Evolutionary conservation across 1,140 invertebrate species (phyloP), one percentile per base, ranked within the genome.

Genomic region (Cherax destructor): DNA sequence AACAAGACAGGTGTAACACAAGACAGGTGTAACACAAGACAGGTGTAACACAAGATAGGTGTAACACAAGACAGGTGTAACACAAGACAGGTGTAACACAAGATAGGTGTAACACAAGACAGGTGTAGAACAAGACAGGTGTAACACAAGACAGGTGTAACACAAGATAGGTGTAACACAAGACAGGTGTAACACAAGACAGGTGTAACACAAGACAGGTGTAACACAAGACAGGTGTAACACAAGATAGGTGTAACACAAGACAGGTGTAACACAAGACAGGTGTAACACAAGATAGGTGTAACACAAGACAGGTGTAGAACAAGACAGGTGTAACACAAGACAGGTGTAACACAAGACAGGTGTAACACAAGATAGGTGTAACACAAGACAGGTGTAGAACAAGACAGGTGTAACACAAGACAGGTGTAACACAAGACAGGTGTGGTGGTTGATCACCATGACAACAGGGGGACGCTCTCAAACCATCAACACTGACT

Each of bases 401-500:
- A n/a, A n/a, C n/a, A 41, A 41, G 30, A 41, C 30, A 41, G 30
- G 30, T 41, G 30, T 41, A 41, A 41, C 30, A 41, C 30, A 41
- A 41, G 30, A 41, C 30, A 41, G 30, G 30, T 41, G 30, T 41
- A 41, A 2, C 30, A 41, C 30, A 41, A 41, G 4, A 65, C 61
- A 65, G 13, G 18, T 11, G 13, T 65, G 61, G 4, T 16, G 13
- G 61, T 18, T 7, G 18, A 72, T 86, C 50, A n/a, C 83, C 72
- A 86, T 86, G 83, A 59, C n/a, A 86, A 86, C 83, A 41, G 30
- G n/a, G 74, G 52, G 59, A 74, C 65, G 52, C 83, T 56, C 7
- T 24, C 24, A 18, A 30, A 0, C n/a, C 1, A 13, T 61, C n/a
- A 16, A 18, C 47, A 13, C 47, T 4, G 1, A 6, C 69, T 65